A percentile compares a stretch with the other conserved stretches of the same genome.
These are phyloP conservation scores for Ammodytes dubius DNA, from an alignment of 2,113 vertebrate genomes.

Conservation along the genomic window DNA sequence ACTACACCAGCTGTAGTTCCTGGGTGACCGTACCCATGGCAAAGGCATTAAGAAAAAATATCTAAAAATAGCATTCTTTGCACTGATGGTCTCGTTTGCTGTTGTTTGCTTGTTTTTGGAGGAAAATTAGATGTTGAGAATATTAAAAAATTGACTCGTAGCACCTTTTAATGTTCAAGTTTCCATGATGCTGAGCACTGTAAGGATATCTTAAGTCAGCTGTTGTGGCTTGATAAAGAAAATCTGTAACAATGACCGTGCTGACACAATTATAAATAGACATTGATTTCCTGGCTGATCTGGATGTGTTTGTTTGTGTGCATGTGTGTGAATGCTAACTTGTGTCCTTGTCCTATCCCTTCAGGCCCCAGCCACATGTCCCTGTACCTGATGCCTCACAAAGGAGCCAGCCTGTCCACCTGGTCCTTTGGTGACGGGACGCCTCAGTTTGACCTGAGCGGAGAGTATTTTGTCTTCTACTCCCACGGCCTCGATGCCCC, in stretches of 20 bases:
- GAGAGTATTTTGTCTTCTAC: constrained; percentile 97
- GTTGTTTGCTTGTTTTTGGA: no score
- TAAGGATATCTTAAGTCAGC: background rate
- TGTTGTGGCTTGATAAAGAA: background rate
- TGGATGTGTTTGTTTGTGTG: background rate
- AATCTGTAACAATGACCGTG: background rate
- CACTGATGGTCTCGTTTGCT: no score
- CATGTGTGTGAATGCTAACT: background rate
- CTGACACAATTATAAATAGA: background rate
- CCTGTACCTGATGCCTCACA: constrained; percentile 88
- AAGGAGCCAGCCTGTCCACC: constrained; percentile 84
- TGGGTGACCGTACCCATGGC: no score
- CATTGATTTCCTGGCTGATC: background rate
- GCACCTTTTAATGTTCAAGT: background rate
- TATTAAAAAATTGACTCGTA: no score
- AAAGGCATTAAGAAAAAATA: no score
- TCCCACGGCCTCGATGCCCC: constrained; percentile 90
- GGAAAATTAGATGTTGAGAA: no score
- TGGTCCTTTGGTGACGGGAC: constrained; percentile 93
- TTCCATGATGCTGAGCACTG: background rate
- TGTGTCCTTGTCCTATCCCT: background rate
- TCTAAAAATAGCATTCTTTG: no score
- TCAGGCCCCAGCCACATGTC: constrained; percentile 97
- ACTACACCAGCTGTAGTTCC: no score
- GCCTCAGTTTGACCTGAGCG: constrained; percentile 86